A percentile compares a stretch with the other conserved stretches of the same genome.
These are phyloP conservation scores for Trypoxylon attenuatum DNA, from an alignment of 2,888 invertebrate species.

Conservation along the genomic window DNA sequence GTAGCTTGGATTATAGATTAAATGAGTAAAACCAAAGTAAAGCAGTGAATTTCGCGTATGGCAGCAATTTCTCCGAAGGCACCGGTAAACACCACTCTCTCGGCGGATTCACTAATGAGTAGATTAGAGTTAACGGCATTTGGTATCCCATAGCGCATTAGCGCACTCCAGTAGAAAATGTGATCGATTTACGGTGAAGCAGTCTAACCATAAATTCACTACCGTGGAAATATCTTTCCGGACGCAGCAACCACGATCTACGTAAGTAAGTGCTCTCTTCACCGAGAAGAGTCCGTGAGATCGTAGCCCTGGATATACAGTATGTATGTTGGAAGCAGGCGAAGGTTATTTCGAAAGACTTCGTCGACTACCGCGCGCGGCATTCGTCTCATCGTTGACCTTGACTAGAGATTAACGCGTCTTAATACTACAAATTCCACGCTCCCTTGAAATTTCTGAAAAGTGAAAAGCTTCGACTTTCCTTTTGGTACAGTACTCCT, in stretches of 20 bases:
- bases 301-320: conserved; percentile 18
- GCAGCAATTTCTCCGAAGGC: conserved; percentile 36
- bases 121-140: conserved; percentile 45
- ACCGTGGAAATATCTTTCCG: conserved; percentile 45
- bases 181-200: conserved; percentile 39
- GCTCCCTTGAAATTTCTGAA: too few relatives aligned
- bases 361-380: background rate
- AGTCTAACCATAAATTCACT: conserved; percentile 40
- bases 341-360: conserved; percentile 26
- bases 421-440: background rate
- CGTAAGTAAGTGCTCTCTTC: conserved; percentile 20
- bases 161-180: conserved; percentile 21
- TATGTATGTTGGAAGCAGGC: too few relatives aligned
- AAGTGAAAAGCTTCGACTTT: too few relatives aligned
- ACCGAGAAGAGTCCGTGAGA: conserved; percentile 27
- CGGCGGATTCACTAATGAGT: conserved; percentile 32
- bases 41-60: too few relatives aligned
- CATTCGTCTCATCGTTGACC: conserved; percentile 11
- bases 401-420: conserved; percentile 23
- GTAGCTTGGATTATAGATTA: too few relatives aligned
- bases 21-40: too few relatives aligned
- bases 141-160: conserved; percentile 41
- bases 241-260: conserved; percentile 10
- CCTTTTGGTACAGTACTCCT: too few relatives aligned
- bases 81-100: conserved; percentile 28